phyloP scores from a whole-genome alignment of 2,797 vertebrate genomes.

The Alosa sapidissima region DNA sequence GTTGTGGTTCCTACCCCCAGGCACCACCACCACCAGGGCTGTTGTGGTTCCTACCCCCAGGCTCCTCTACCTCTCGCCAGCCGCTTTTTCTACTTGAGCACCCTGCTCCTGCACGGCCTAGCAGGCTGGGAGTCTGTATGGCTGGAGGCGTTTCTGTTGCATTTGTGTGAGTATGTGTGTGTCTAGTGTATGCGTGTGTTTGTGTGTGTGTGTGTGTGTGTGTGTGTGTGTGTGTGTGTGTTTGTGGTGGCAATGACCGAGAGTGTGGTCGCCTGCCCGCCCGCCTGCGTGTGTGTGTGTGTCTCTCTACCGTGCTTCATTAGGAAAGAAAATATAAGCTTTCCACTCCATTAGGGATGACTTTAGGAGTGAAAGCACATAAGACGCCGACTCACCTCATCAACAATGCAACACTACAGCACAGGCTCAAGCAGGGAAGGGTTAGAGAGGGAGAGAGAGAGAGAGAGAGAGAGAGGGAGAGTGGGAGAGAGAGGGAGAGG shows the following conservation, averaged over 20 bases:
- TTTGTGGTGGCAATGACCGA: slow-evolving; percentile 56
- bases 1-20: neutral
- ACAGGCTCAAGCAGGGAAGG: slow-evolving; percentile 84
- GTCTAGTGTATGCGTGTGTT: neutral
- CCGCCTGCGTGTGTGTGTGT: slow-evolving; percentile 69
- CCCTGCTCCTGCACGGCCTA: slow-evolving; percentile 21
- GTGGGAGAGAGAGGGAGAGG: neutral
- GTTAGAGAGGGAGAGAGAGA: slow-evolving; percentile 37
- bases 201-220: slow-evolving; percentile 11
- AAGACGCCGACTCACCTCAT: slow-evolving; percentile 99
- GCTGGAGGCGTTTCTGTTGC: slow-evolving; percentile 1
- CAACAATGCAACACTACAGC: slow-evolving; percentile 99
- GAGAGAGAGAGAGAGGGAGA: slow-evolving; percentile 10
- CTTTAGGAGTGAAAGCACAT: slow-evolving; percentile 99
- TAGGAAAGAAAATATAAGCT: slow-evolving; percentile 99
- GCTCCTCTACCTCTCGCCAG: neutral
- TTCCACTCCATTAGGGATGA: slow-evolving; percentile 99
- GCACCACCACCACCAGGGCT: neutral
- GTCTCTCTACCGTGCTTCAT: slow-evolving; percentile 95
- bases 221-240: slow-evolving; percentile 15
- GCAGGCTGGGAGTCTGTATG: slow-evolving; percentile 43
- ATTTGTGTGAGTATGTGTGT: neutral
- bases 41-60: neutral
- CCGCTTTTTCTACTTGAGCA: slow-evolving; percentile 7
- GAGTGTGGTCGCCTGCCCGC: slow-evolving; percentile 70